Base-by-base conservation (phyloP, 92 coral and sea anemone species). In the Metridium senile region DNA sequence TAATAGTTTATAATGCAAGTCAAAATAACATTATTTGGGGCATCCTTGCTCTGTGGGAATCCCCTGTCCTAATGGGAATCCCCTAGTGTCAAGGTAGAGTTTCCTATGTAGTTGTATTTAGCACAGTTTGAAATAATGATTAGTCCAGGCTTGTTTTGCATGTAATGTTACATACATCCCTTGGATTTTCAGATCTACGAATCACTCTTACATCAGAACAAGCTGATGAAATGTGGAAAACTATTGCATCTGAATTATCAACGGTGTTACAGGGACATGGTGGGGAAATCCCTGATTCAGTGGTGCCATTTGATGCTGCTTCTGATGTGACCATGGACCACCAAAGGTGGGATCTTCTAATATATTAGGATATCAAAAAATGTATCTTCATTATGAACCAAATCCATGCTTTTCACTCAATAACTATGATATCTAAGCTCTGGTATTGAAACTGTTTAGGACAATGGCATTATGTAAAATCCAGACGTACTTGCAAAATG, bases 161-260 rank as follows among this genome's bases (percentile, higher is more conserved):
- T 11, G 58, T 68, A 70, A 62, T 33, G 39, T 26, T 68, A 33
- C 76, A 21, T 47, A 34, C 18, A 47, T 21, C 11, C 10, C 47
- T 9, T 66, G 26, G 0, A 53, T 23, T 23, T n/a, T 33, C 31
- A 32, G 54, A 18, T 73, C 58, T 34, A 73, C 43, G 52, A 62
- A 75, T 78, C 26, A 53, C 59, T 21, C 81, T 86, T 11, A 86
- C 82, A 0, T 65, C 75, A 27, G 95, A 90, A 53, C 87, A 90
- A 66, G 88, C 81, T 31, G 99, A 95, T 29, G 89, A 90, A 68
- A 91, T 75, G 81, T 95, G 99, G 99, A 93, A 93, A 62, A 92
- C 74, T 30, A 68, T 95, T 26, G 85, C 97, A 54, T 82, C 98
- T 35, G 99, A 93, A 31, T 88, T 95, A 26, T 95, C 99, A 6